Evolutionary conservation across 2,113 vertebrate species (phyloP).

Genomic region (Sylvietta virens): DNA sequence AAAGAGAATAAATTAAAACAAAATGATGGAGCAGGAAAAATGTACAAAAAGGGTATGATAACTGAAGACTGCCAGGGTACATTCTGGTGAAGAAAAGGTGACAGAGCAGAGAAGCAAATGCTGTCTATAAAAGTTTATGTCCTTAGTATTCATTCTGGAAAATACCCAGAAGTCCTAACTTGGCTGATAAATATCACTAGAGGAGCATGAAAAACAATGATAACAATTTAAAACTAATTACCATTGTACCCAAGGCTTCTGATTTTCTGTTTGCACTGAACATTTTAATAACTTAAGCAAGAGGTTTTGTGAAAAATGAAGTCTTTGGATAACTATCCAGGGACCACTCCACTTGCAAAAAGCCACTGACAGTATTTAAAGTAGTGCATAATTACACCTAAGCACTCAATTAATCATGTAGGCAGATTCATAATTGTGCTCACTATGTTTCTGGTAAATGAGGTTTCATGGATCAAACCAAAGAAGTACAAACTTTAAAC

Average conservation of each 20-base stretch:
- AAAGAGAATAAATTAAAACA: not conserved
- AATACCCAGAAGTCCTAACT: not conserved
- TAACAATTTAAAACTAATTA: not conserved
- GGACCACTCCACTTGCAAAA: not conserved
- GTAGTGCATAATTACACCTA: not conserved
- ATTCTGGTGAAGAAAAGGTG: not conserved
- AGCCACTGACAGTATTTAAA: not conserved
- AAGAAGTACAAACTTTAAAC: not conserved
- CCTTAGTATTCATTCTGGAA: not conserved
- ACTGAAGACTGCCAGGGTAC: not conserved
- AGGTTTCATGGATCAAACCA: not conserved
- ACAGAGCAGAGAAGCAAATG: not conserved
- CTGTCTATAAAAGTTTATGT: not conserved
- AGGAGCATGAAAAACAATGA: not conserved
- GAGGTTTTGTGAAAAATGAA: not conserved
- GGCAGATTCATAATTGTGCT: not conserved
- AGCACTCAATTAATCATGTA: not conserved
- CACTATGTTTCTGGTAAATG: not conserved
- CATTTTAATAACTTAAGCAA: not conserved
- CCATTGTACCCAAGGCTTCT: not conserved
- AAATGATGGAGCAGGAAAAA: not conserved
- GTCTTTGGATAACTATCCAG: not conserved
- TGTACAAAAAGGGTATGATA: not conserved
- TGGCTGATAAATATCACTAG: not conserved
- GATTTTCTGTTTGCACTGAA: not conserved